phyloP scores from a whole-genome alignment of 2,888 invertebrate genomes.

The Drosophila anomelani region DNA sequence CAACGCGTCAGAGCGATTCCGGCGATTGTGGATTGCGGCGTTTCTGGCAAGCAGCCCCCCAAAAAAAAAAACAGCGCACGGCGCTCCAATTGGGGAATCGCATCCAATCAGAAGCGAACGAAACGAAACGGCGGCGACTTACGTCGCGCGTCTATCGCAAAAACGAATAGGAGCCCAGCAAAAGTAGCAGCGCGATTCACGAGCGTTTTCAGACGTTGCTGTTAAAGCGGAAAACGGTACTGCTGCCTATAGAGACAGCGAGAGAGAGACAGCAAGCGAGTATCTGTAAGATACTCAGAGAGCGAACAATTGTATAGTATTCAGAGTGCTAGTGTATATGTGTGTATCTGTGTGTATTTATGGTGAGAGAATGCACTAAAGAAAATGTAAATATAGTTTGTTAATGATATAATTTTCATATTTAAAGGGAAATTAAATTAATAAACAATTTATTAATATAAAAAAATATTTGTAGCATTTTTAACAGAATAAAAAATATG shows the following conservation, averaged over 20 bases:
- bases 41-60: constrained; percentile 35
- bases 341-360: constrained; percentile 3
- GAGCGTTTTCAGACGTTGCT: constrained; percentile 28
- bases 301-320: constrained; percentile 1
- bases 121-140: constrained; percentile 77
- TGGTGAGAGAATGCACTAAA: background rate
- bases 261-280: constrained; percentile 1
- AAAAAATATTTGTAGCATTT: too few relatives aligned
- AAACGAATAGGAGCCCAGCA: constrained; percentile 81
- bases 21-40: constrained; percentile 39
- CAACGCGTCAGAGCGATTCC: constrained; percentile 19
- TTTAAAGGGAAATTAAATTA: too few relatives aligned
- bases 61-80: constrained; percentile 28
- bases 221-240: constrained; percentile 30
- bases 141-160: constrained; percentile 85
- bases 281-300: constrained; percentile 5
- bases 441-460: too few relatives aligned
- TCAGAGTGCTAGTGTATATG: background rate
- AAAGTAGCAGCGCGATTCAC: constrained; percentile 25
- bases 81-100: constrained; percentile 24
- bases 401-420: too few relatives aligned
- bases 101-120: constrained; percentile 63
- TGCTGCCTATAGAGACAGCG: background rate
- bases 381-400: background rate
- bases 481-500: too few relatives aligned